Evolutionary conservation across 2,888 invertebrate genomes (phyloP).

Genomic region (Lepidocyrtinus sp.): DNA sequence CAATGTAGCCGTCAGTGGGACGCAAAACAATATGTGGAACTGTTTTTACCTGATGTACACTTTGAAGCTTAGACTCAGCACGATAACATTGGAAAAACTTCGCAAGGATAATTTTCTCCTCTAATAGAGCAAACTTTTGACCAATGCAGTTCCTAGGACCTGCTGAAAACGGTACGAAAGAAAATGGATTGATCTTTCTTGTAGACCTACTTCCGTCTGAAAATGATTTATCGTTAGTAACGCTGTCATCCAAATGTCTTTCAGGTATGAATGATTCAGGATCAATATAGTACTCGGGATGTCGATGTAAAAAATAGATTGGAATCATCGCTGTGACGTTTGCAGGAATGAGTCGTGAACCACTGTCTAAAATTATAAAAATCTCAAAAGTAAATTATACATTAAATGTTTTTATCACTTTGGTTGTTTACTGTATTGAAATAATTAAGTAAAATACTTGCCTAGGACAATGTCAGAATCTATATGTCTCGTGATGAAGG

Average conservation of each 20-base stretch:
- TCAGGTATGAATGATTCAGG: slow-evolving; percentile 34
- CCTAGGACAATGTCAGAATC: slow-evolving; percentile 70
- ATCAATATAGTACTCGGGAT: slow-evolving; percentile 51
- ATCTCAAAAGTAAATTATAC: background rate
- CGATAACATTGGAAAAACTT: slow-evolving; percentile 31
- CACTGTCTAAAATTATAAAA: no score
- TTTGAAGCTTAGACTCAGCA: no score
- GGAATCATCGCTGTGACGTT: background rate
- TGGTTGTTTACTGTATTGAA: background rate
- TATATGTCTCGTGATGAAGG: slow-evolving; percentile 71
- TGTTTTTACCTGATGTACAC: no score
- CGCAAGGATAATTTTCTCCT: slow-evolving; percentile 54
- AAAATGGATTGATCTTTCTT: no score
- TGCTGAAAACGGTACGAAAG: no score
- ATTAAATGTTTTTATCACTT: background rate
- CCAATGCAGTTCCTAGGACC: slow-evolving; percentile 42
- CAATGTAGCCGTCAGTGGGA: no score
- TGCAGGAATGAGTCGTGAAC: no score
- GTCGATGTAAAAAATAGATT: slow-evolving; percentile 5
- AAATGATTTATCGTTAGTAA: no score
- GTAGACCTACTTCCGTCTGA: no score
- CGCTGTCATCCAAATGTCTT: no score
- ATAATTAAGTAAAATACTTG: slow-evolving; percentile 36
- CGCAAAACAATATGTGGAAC: no score
- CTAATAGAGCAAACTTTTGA: slow-evolving; percentile 55